Conservation (phyloP, 2,113 vertebrate species). For the Chamaea fasciata region DNA sequence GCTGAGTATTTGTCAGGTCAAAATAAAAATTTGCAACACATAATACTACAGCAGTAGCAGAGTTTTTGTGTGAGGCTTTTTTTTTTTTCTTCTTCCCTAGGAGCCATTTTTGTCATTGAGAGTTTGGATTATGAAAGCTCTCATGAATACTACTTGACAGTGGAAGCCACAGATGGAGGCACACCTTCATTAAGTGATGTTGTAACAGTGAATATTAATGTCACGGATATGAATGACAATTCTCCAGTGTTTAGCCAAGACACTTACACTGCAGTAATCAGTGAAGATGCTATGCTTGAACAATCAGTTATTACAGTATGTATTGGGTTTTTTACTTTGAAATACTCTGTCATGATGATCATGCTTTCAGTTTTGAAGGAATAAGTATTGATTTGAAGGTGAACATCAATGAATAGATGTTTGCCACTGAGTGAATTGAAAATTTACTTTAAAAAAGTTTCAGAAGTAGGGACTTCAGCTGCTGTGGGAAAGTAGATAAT, state of each 20-base stretch:
- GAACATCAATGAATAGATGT: background rate
- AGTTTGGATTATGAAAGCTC: slow-evolving; percentile 89
- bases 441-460: background rate
- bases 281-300: slow-evolving; percentile 86
- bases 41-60: background rate
- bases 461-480: background rate
- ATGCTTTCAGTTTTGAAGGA: background rate
- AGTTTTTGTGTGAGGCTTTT: background rate
- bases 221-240: slow-evolving; percentile 96
- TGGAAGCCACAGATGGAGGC: slow-evolving; percentile 92
- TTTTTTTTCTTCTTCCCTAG: slow-evolving; percentile 51
- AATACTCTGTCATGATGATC: background rate
- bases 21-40: background rate
- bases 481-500: background rate
- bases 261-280: slow-evolving; percentile 86
- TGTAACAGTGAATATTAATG: slow-evolving; percentile 90
- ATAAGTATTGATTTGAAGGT: background rate
- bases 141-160: slow-evolving; percentile 92
- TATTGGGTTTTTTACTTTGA: background rate
- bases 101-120: slow-evolving; percentile 88
- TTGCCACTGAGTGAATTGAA: background rate
- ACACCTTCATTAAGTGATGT: slow-evolving; percentile 88
- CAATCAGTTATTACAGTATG: slow-evolving; percentile 82
- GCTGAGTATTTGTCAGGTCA: background rate
- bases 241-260: slow-evolving; percentile 87